Evolutionary conservation across 2,888 invertebrate species (phyloP), one percentile per base, ranked within the genome.

Genomic region (Lamellibrachia columna): DNA sequence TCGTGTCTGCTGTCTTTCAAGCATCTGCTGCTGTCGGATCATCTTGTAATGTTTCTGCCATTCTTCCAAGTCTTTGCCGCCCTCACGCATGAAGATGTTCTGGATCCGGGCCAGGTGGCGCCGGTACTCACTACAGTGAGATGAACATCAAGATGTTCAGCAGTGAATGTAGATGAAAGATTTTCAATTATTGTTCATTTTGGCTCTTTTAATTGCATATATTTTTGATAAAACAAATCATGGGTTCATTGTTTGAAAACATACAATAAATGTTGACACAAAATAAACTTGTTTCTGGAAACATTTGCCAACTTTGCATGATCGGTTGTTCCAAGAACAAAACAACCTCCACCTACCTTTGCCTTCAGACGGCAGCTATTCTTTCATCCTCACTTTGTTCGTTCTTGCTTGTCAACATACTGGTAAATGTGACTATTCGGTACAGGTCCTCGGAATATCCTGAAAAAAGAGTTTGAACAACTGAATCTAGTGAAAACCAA

Each of bases 41-140:
- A 75, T 75, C 75, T 75, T 75, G 75, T 75, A 75, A 15, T 75
- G 75, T 75, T 22, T 75, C 75, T 75, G 75, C 75, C 75, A 75
- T n/a, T 75, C 75, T 15, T 75, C 75, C 75, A 75, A 75, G 75
- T 75, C 22, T n/a, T 75, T 75, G 15, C 75, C 75, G 15, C 22
- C 22, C 75, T 75, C 75, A 3, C 75, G 75, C 75, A 15, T 75
- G 22, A 22, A 75, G 75, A 75, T 75, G 75, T 75, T 75, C 75
- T 75, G 75, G 75, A 75, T 75, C 75, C 22, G 15, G 22, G 75
- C 22, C 75, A 75, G 75, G 22, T 75, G 75, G 22, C 75, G 75
- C 75, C 75, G 75, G 75, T 75, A 75, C n/a, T 75, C 75, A 15
- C 75, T 75, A 6, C 75, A 11, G 15, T 22, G 75, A 75, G 2